These are phyloP conservation scores for Natrix natrix DNA, from an alignment of 2,797 vertebrate genomes.

Conservation along the genomic window DNA sequence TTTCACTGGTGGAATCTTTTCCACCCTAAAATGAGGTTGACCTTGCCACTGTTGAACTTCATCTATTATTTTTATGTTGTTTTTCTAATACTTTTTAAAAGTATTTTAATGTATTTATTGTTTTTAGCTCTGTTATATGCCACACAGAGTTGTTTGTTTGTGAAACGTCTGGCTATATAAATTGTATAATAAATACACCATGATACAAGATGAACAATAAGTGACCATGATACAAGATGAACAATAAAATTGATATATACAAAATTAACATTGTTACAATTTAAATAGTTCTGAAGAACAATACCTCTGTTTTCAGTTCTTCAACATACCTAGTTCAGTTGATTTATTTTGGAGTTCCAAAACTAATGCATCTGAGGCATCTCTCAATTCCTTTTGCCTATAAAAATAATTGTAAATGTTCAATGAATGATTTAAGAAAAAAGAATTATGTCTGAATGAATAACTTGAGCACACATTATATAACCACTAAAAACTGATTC, in stretches of 20 bases:
- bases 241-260: background rate
- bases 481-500: background rate
- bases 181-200: background rate
- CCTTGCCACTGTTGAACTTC: background rate
- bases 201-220: background rate
- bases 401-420: slow-evolving; percentile 53
- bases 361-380: slow-evolving; percentile 63
- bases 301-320: slow-evolving; percentile 5
- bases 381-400: slow-evolving; percentile 76
- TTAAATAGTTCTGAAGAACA: background rate
- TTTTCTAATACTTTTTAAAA: background rate
- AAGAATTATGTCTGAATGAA: slow-evolving; percentile 34
- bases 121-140: background rate
- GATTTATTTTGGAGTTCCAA: slow-evolving; percentile 76
- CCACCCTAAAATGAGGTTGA: background rate
- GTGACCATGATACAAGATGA: background rate
- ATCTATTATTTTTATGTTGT: background rate
- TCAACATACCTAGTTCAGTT: slow-evolving; percentile 77
- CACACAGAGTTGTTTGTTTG: background rate
- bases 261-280: background rate
- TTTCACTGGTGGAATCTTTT: background rate
- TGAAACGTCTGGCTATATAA: background rate
- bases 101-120: background rate
- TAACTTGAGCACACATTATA: background rate
- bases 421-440: slow-evolving; percentile 26